A percentile compares a stretch with the other conserved stretches of the same genome.
Evolutionary conservation across 1,140 invertebrate genomes (phyloP).

Genomic region (Pseudomyrmex dendroicus): DNA sequence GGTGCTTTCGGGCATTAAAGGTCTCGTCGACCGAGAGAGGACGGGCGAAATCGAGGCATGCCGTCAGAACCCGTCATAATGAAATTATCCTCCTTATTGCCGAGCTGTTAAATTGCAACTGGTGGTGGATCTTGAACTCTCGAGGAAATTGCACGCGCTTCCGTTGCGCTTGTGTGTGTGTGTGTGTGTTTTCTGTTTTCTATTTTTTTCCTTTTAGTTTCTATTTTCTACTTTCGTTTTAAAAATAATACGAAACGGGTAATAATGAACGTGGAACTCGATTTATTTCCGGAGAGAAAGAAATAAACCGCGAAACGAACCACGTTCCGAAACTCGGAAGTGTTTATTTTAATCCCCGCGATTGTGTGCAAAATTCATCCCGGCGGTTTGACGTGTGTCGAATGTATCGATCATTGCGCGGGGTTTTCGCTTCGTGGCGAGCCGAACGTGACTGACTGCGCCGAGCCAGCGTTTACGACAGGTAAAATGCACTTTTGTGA

Average conservation of each 20-base stretch:
- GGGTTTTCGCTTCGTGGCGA: background rate
- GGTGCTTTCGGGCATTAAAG: conserved; percentile 15
- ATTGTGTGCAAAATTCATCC: conserved; percentile 22
- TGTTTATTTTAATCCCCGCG: conserved; percentile 25
- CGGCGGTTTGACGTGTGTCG: background rate
- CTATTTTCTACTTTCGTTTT: background rate
- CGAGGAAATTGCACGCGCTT: background rate
- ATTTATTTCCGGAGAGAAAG: too few relatives aligned
- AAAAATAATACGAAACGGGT: too few relatives aligned
- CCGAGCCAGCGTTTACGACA: conserved; percentile 24
- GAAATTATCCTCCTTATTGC: conserved; percentile 27
- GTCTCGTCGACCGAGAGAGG: background rate
- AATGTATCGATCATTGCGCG: conserved; percentile 17
- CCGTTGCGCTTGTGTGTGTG: background rate
- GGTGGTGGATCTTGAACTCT: background rate
- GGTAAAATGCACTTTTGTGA: conserved; percentile 43
- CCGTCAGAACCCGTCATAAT: background rate
- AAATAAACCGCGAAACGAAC: too few relatives aligned
- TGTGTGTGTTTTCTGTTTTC: too few relatives aligned
- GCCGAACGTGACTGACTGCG: conserved; percentile 9
- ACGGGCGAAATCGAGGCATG: conserved; percentile 15
- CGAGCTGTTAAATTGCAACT: conserved; percentile 4
- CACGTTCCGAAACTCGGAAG: background rate
- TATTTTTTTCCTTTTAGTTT: too few relatives aligned
- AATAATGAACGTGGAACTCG: too few relatives aligned